Evolutionary conservation across 2,113 vertebrate species (phyloP).

Genomic region (Callionymus lyra): DNA sequence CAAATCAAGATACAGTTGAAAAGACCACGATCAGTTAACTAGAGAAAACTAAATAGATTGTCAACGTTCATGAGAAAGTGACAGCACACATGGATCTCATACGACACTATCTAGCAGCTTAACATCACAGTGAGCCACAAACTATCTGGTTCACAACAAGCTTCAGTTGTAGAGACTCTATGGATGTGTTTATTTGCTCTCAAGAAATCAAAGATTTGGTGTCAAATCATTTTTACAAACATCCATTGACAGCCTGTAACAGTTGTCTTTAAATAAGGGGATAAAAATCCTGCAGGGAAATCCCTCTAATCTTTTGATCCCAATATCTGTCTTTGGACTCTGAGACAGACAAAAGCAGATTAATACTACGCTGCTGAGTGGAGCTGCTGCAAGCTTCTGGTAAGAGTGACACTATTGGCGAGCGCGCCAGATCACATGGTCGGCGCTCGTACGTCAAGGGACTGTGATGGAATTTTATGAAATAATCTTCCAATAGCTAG

Average conservation of each 20-base stretch:
- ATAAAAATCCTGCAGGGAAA: slow-evolving; percentile 46
- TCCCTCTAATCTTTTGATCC: slow-evolving; percentile 63
- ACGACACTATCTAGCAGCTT: too few relatives aligned
- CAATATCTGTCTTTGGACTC: slow-evolving; percentile 55
- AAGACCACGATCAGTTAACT: too few relatives aligned
- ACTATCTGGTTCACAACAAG: not conserved
- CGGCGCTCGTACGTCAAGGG: slow-evolving; percentile 12
- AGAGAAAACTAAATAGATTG: too few relatives aligned
- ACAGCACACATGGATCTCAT: too few relatives aligned
- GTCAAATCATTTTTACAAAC: slow-evolving; percentile 53
- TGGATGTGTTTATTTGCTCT: not conserved
- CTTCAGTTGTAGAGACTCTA: not conserved
- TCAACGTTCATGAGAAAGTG: too few relatives aligned
- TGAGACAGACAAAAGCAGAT: slow-evolving; percentile 34
- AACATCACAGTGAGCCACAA: too few relatives aligned
- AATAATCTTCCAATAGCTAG: too few relatives aligned
- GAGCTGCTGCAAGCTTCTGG: slow-evolving; percentile 32
- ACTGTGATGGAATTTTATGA: not conserved
- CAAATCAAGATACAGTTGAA: too few relatives aligned
- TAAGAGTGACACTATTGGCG: slow-evolving; percentile 34
- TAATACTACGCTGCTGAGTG: slow-evolving; percentile 56
- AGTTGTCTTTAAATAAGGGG: slow-evolving; percentile 58
- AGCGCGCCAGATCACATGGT: slow-evolving; percentile 13
- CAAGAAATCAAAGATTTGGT: slow-evolving; percentile 20
- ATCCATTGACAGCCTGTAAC: slow-evolving; percentile 56